A percentile compares a stretch with the other conserved stretches of the same genome.
Conservation (phyloP, 2,113 vertebrate species). For the Megatriorchis doriae region DNA sequence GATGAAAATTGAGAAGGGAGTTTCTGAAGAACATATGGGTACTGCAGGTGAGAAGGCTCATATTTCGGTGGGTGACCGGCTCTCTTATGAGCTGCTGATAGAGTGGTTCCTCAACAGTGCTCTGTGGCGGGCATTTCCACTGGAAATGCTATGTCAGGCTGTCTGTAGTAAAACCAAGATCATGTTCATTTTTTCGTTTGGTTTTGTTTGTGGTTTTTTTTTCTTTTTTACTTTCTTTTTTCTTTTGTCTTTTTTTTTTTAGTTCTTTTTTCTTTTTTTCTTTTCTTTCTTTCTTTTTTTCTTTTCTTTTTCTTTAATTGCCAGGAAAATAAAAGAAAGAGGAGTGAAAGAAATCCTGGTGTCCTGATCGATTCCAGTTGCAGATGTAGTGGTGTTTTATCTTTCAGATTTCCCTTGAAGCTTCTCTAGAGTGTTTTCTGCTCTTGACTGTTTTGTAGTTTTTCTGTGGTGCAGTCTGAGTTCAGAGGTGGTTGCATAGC, state of each 20-base stretch:
- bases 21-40: background rate
- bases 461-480: background rate
- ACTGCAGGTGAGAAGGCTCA: background rate
- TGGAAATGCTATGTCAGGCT: background rate
- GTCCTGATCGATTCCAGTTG: background rate
- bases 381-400: background rate
- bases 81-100: background rate
- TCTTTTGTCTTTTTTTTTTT: no score
- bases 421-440: background rate
- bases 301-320: background rate
- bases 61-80: background rate
- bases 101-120: background rate
- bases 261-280: no score
- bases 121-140: background rate
- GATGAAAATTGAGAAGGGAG: background rate
- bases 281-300: background rate
- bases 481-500: background rate
- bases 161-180: background rate
- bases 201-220: no score
- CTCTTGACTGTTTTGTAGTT: background rate
- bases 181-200: background rate
- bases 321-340: background rate
- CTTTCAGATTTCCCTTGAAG: background rate
- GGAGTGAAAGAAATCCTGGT: background rate
- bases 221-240: background rate